These are phyloP conservation scores for Aeoliscus strigatus DNA, from an alignment of 2,797 vertebrate genomes.

Conservation along the genomic window DNA sequence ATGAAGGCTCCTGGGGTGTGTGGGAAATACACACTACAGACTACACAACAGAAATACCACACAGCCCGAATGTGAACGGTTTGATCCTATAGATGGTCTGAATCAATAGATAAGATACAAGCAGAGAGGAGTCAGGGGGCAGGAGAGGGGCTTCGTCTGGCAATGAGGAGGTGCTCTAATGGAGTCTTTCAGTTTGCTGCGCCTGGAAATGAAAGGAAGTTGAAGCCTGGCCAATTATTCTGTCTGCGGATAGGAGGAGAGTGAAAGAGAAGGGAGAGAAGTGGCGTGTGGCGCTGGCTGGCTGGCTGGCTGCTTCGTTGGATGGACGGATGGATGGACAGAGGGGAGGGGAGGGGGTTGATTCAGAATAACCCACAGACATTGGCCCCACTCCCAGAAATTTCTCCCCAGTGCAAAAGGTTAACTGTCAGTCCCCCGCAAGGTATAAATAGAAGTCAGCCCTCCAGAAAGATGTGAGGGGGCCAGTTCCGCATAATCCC, in stretches of 20 bases:
- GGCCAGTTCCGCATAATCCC: conserved; percentile 56
- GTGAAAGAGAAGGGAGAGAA: conserved; percentile 34
- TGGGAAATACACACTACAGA: too few relatives aligned
- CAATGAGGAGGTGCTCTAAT: conserved; percentile 60
- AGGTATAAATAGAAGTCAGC: conserved; percentile 74
- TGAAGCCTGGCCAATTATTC: conserved; percentile 69
- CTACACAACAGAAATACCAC: too few relatives aligned
- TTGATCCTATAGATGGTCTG: too few relatives aligned
- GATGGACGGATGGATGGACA: conserved; percentile 25
- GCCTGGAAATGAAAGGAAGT: conserved; percentile 71
- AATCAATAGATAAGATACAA: conserved; percentile 51
- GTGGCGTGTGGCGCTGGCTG: conserved; percentile 60
- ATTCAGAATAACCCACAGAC: conserved; percentile 54
- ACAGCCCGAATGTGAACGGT: too few relatives aligned
- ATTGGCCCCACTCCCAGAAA: conserved; percentile 72
- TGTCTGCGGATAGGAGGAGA: conserved; percentile 51
- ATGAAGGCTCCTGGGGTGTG: too few relatives aligned
- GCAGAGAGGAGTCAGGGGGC: background rate
- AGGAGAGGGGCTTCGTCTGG: conserved; percentile 42
- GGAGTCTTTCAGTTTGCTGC: conserved; percentile 69
- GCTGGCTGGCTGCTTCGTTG: conserved; percentile 16
- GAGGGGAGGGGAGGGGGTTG: conserved; percentile 47
- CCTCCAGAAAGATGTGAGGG: conserved; percentile 67
- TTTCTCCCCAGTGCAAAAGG: conserved; percentile 74
- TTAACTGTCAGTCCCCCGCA: conserved; percentile 78